Percentiles rank a stretch among this genome's conserved stretches.
Evolutionary conservation across 2,888 invertebrate species (phyloP).

Genomic region (Orchesella flavescens): DNA sequence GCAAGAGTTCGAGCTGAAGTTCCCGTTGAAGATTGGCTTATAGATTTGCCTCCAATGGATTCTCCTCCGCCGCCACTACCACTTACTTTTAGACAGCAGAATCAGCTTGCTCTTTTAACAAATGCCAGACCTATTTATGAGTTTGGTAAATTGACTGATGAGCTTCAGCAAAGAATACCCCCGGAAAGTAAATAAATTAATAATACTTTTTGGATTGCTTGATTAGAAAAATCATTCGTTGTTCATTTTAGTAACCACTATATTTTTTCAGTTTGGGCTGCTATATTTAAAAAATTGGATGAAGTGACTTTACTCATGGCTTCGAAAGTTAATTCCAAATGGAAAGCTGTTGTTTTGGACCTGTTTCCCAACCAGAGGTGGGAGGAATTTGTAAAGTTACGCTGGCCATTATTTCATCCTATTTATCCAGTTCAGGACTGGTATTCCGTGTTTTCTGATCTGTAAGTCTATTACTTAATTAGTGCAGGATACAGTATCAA

Average conservation of each 20-base stretch:
- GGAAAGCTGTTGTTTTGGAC: constrained; percentile 86
- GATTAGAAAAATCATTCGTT: not conserved
- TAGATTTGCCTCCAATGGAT: not conserved
- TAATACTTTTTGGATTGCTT: not conserved
- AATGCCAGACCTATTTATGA: constrained; percentile 63
- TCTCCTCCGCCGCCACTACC: constrained; percentile 10
- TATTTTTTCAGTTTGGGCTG: constrained; percentile 81
- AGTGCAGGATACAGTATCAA: constrained; percentile 24
- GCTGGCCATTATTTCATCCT: constrained; percentile 92
- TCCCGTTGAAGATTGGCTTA: not conserved
- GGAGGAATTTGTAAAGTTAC: constrained; percentile 83
- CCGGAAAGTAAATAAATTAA: constrained; percentile 66
- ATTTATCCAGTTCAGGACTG: constrained; percentile 78
- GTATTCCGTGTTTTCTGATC: constrained; percentile 76
- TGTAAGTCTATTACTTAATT: constrained; percentile 74
- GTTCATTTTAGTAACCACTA: too few species aligned
- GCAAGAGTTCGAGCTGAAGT: not conserved
- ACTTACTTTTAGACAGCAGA: constrained; percentile 54
- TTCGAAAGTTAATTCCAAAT: constrained; percentile 88
- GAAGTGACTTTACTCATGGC: constrained; percentile 93
- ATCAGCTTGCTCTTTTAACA: constrained; percentile 62
- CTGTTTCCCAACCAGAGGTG: constrained; percentile 86
- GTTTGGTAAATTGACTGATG: constrained; percentile 51
- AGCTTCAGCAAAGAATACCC: constrained; percentile 64
- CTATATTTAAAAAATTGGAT: constrained; percentile 91